Percentiles rank a stretch among this genome's conserved stretches.
phyloP scores from a whole-genome alignment of 2,113 vertebrate genomes.

The Eira barbara region DNA sequence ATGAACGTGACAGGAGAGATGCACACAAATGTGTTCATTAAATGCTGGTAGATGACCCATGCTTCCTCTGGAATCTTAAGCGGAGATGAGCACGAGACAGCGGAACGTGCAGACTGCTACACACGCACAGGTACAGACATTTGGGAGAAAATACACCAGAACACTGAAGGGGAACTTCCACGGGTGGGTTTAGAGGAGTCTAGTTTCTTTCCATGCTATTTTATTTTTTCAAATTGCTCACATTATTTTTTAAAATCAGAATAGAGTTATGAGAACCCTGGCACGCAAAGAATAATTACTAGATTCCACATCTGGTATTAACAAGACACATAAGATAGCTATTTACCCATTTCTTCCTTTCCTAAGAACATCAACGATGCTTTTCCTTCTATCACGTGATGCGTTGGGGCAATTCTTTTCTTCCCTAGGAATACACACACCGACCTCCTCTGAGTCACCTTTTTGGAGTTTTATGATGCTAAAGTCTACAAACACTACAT shows the following conservation, averaged over 20 bases:
- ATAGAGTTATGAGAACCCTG: not conserved
- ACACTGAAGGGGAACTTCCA: not conserved
- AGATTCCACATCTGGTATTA: not conserved
- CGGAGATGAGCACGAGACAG: fast-evolving
- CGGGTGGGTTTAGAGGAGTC: not conserved
- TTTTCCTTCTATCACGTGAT: fast-evolving
- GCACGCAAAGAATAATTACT: not conserved
- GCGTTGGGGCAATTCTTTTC: not conserved
- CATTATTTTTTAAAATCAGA: not conserved
- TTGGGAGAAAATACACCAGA: not conserved
- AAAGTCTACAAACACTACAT: constrained; percentile 50
- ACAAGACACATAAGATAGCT: not conserved
- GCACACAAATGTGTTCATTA: not conserved
- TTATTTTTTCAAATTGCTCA: not conserved
- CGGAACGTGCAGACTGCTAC: fast-evolving
- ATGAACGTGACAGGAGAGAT: fast-evolving
- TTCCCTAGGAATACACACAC: not conserved
- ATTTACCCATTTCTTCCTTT: not conserved
- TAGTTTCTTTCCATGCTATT: not conserved
- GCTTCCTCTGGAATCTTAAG: not conserved
- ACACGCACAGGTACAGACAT: fast-evolving
- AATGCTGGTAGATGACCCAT: fast-evolving
- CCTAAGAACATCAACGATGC: fast-evolving
- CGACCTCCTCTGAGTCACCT: not conserved
- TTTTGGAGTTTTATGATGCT: not conserved